Evolutionary conservation across 2,113 vertebrate species (phyloP), one percentile per base, ranked within the genome.

Genomic region (Casuarius casuarius): DNA sequence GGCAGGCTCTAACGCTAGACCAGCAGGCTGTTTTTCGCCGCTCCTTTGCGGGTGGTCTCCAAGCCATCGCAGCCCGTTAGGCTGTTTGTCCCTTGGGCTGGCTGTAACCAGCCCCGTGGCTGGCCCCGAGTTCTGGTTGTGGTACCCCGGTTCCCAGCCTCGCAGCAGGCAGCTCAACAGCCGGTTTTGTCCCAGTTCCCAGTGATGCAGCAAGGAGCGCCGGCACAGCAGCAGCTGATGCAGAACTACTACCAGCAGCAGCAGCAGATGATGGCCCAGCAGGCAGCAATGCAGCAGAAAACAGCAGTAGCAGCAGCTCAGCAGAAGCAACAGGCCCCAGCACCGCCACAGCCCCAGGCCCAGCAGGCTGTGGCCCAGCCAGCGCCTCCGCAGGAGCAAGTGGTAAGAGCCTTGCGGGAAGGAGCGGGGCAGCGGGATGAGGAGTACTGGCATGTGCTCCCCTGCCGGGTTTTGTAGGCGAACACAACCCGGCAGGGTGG

Each of bases 231-330:
- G 94, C 98, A 98, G 84, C 96, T 98, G 85, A 97, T 98, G 92
- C 98, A 98, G 98, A 99, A 97, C 94, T 97, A 98, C 79, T 98
- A 98, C 92, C 97, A 98, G 87, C 98, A 98, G 89, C 98, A 98
- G 74, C 98, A 98, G 46, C 98, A 97, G 85, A 94, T 95, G 75
- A 66, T 98, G 92, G 98, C 97, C 73, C 98, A 98, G 96, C 98
- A 98, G 93, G 96, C 97, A 44, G 89, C 96, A 16, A 72, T 98
- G 92, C 98, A 98, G 94, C 98, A 98, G 93, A 98, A 98, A 92
- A 90, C 93, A 0, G 25, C 94, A 5, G 96, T 10, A 46, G 87
- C 89, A 46, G 76, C 90, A 6, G 94, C 20, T 35, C 97, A 96
- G 75, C 96, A 94, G 56, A 97, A 97, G 78, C 96, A 72, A 9